Base-by-base conservation (phyloP, 2,113 vertebrate genomes). In the Centrocercus urophasianus region DNA sequence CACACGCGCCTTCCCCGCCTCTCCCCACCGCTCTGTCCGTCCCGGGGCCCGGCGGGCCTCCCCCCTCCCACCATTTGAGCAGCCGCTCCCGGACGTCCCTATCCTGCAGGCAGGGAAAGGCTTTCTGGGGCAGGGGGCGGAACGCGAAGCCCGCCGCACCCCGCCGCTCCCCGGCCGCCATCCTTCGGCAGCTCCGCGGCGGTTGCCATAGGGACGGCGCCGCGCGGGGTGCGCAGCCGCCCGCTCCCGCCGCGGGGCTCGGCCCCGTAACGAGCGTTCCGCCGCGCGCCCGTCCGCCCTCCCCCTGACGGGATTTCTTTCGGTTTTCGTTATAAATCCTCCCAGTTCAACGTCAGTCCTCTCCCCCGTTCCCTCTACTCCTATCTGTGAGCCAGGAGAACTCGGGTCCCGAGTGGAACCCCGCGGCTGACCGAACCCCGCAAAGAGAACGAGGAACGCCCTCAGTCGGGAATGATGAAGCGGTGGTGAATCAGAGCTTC, bases 41-140 rank as follows among this genome's bases (percentile, higher is more conserved):
- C 34, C 48, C 14, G 11, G 30, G 10, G 16, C 24, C 50, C 42
- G 15, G n/a, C 32, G 4, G 21, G 4, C 32, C 7, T 3, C n/a
- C 34, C 12, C 45, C 18, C 78, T 38, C 96, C 94, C 97, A 98
- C 98, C 98, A 98, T 90, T 98, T 98, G 72, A 96, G 96, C n/a
- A 98, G 97, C 8, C 97, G 93, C 20, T 84, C 81, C 21, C 60
- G 65, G 87, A 59, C 92, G 54, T 96, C 96, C 34, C 34, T 74
- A 79, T 80, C 57, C 74, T 94, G 92, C 83, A 98, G 88, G 42
- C 86, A 96, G 43, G 79, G 43, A 83, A 98, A 98, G 5, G 78
- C 32, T 92, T 92, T 98, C 77, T 97, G 96, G 24, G 97, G 96
- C 74, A 98, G 87, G 10, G 72, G 74, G 47, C 95, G 92, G 89